Evolutionary conservation across 2,113 vertebrate genomes (phyloP), one percentile per base, ranked within the genome.

Genomic region (Gopherus flavomarginatus): DNA sequence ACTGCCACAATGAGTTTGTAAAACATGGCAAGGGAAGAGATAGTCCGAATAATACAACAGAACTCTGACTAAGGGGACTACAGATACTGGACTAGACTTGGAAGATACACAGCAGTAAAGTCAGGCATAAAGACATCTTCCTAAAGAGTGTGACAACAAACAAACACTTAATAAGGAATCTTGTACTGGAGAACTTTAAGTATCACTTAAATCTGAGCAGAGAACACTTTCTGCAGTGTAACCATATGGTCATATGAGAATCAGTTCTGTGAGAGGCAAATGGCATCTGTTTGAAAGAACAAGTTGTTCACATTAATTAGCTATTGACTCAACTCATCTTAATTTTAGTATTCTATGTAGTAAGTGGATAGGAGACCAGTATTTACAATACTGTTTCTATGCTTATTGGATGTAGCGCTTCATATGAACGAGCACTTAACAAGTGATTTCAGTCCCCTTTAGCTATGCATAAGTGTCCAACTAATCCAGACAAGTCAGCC

Each of bases 1-100:
- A 86, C 83, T 50, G 87, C 44, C 85, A 57, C 87, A 52, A 81
- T 77, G 81, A 35, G 42, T 94, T 12, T 35, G 0, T 1, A 92
- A 91, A 95, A 87, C 85, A 95, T 95, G 65, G 8, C 95, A 97
- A 96, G 26, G 87, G 38, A 92, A 95, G 90, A 96, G 86, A 92
- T 11, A 69, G 42, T 72, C 50, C 4, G 13, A 50, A 50, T 16
- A 16, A 14, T 16, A 50, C 50, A 50, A 50, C 50, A 50, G 50
- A 13, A 16, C 50, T 50, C 13, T 50, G 49, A 62, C 42, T 77
- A 49, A 87, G 50, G 26, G 27, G 87, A 86, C 3, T 3, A 50
- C 4, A 69, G 50, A 50, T 16, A 50, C 14, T 16, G 50, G 50
- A 16, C 35, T 85, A 47, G 0, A n/a, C 65, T 11, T 62, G 11